Evolutionary conservation across 2,888 invertebrate species (phyloP).

Genomic region (Cryptocephalus primarius): DNA sequence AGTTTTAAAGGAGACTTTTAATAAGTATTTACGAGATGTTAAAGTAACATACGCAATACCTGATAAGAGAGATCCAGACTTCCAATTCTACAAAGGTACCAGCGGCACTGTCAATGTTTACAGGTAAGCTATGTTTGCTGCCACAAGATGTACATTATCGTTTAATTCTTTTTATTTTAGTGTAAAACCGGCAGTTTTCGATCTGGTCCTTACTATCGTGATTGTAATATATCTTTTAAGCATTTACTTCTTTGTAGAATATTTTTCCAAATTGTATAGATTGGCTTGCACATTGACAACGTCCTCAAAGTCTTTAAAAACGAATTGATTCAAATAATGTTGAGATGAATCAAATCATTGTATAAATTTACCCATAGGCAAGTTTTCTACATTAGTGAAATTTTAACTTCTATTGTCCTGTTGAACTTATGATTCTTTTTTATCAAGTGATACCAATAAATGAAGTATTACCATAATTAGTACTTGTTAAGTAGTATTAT

Average conservation of each 20-base stretch:
- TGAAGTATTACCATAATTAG: no score
- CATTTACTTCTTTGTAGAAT: slow-evolving; percentile 70
- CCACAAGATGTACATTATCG: neutral
- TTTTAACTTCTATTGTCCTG: no score
- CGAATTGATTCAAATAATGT: no score
- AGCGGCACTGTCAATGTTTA: slow-evolving; percentile 75
- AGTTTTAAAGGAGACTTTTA: slow-evolving; percentile 60
- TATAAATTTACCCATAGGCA: no score
- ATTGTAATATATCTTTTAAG: slow-evolving; percentile 76
- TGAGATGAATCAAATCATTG: no score
- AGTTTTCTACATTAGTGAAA: no score
- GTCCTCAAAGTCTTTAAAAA: no score
- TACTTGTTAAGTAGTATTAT: no score
- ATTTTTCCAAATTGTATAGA: slow-evolving; percentile 57
- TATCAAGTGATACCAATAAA: no score
- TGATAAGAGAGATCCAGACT: slow-evolving; percentile 87
- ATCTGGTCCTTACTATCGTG: slow-evolving; percentile 80
- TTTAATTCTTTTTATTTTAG: slow-evolving; percentile 43
- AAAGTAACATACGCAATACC: slow-evolving; percentile 55
- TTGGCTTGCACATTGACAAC: slow-evolving; percentile 38
- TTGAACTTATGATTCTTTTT: no score
- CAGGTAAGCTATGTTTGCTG: slow-evolving; percentile 46
- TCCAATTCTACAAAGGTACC: slow-evolving; percentile 78
- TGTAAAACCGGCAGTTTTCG: slow-evolving; percentile 96
- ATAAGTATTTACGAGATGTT: slow-evolving; percentile 68